Evolutionary conservation across 2,797 vertebrate genomes (phyloP), one percentile per base, ranked within the genome.

Genomic region (Leptoclinus maculatus): DNA sequence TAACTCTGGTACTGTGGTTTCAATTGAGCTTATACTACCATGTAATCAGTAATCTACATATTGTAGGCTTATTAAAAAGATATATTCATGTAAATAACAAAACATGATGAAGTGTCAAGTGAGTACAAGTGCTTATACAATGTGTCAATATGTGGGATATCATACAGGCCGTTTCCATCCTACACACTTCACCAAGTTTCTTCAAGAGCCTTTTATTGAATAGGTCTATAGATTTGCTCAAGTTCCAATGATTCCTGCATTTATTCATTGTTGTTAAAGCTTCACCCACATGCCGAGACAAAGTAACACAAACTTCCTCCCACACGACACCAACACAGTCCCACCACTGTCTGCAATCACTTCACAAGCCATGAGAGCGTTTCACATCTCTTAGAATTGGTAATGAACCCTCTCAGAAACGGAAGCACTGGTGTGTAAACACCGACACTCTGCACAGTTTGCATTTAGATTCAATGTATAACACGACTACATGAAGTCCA

Each of bases 211-310:
- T 23, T 25, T 5, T 49, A 2, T 7, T 11, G 2, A 51, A 12
- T 19, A 54, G n/a, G 14, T 58, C 6, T 10, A 11, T 66, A 49
- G 56, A 57, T 71, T 76, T 76, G 29, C 53, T 69, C 19, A 59
- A 39, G 51, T 49, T 74, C 32, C 53, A 72, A 19, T 5, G 19
- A 74, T 36, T 78, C 17, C 19, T 60, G 21, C 17, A 45, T 85
- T 41, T 76, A 21, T 54, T 81, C 38, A 53, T 25, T 70, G 38
- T 66, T 79, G 43, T 70, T 71, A 49, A 23, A 83, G 65, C 51
- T 83, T 85, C 72, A 83, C 71, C 54, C 57, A 83, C 83, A 66
- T 57, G n/a, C 32, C 60, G 32, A 58, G 49, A 76, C 60, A 65
- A 70, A 65, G 54, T 23, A 66, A 66, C 68, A 78, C 76, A 80